A percentile compares a stretch with the other conserved stretches of the same genome.
Evolutionary conservation across 2,113 vertebrate genomes (phyloP).

Genomic region (Notarius quadriscutis): DNA sequence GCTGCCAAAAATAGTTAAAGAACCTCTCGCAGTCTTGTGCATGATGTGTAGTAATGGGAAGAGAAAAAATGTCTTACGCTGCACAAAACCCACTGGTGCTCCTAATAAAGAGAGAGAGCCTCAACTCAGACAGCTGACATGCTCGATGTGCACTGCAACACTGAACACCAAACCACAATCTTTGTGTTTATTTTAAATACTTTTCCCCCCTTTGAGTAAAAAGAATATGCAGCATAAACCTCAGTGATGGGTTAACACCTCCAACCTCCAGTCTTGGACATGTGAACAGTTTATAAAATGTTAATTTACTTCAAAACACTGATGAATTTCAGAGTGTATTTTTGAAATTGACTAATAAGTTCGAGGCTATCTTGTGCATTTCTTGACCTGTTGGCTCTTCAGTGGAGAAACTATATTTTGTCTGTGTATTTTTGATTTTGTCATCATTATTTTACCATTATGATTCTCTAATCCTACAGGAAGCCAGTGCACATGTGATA

Average conservation of each 20-base stretch:
- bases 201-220: slow-evolving; percentile 29
- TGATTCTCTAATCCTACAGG: background rate
- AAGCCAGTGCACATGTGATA: background rate
- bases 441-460: background rate
- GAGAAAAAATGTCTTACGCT: slow-evolving; percentile 65
- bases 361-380: background rate
- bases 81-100: slow-evolving; percentile 61
- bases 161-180: slow-evolving; percentile 8
- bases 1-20: slow-evolving; percentile 67
- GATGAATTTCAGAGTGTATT: background rate
- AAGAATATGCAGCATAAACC: slow-evolving; percentile 27
- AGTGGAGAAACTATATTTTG: too few species aligned
- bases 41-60: slow-evolving; percentile 66
- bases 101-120: slow-evolving; percentile 60
- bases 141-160: slow-evolving; percentile 14
- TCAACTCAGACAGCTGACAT: slow-evolving; percentile 36
- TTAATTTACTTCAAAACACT: background rate
- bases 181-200: slow-evolving; percentile 49
- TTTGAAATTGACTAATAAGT: background rate
- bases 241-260: slow-evolving; percentile 8
- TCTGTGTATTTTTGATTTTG: background rate
- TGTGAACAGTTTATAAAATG: slow-evolving; percentile 1
- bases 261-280: background rate
- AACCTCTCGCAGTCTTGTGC: slow-evolving; percentile 63
- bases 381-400: background rate